Conservation (phyloP, 2,888 invertebrate genomes). For the Conistra vaccinii region DNA sequence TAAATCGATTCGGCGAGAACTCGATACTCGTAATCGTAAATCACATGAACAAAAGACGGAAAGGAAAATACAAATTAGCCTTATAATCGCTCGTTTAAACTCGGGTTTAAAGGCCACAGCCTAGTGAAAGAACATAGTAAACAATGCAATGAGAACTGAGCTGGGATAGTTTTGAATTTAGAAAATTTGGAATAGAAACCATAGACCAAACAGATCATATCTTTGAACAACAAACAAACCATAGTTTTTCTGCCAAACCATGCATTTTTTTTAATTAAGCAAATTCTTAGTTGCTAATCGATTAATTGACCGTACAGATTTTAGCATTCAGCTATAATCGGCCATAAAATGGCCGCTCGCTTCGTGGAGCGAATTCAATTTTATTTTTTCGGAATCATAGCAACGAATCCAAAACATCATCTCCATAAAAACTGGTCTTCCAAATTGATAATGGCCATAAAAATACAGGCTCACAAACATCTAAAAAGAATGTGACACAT, state of each 20-base stretch:
- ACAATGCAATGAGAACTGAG: slow-evolving; percentile 52
- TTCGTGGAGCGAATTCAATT: slow-evolving; percentile 35
- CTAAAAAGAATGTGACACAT: slow-evolving; percentile 57
- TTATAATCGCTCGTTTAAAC: slow-evolving; percentile 84
- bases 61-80: slow-evolving; percentile 88
- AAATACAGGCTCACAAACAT: slow-evolving; percentile 22
- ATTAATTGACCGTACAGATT: slow-evolving; percentile 63
- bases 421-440: slow-evolving; percentile 38
- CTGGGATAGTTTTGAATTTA: not conserved
- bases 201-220: not conserved
- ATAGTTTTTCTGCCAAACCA: not conserved
- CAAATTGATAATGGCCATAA: slow-evolving; percentile 46
- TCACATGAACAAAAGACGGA: slow-evolving; percentile 88
- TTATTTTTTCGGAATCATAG: slow-evolving; percentile 38
- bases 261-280: slow-evolving; percentile 44
- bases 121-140: slow-evolving; percentile 64
- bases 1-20: slow-evolving; percentile 80
- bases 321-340: slow-evolving; percentile 44
- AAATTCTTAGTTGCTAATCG: slow-evolving; percentile 54
- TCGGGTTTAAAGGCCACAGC: slow-evolving; percentile 58
- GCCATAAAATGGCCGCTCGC: slow-evolving; percentile 53
- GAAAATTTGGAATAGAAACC: not conserved
- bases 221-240: not conserved
- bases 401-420: slow-evolving; percentile 32
- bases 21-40: slow-evolving; percentile 85